A percentile compares a stretch with the other conserved stretches of the same genome.
Conservation (phyloP, 2,113 vertebrate genomes). For the Plecturocebus donacophilus region DNA sequence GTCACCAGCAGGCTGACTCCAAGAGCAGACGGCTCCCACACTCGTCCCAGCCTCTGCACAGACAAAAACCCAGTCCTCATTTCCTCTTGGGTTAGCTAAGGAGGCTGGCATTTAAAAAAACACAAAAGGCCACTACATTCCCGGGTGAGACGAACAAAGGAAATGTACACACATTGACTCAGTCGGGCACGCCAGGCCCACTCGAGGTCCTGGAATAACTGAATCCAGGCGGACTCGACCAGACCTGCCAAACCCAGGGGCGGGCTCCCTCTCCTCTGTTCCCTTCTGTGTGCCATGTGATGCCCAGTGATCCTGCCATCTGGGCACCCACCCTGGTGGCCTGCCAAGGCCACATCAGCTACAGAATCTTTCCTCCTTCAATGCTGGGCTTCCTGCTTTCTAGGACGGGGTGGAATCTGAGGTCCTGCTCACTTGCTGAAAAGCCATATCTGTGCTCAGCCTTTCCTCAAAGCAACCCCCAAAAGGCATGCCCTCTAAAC, state of each 20-base stretch:
- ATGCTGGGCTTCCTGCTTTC: not conserved
- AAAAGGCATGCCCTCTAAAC: not conserved
- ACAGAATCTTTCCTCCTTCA: not conserved
- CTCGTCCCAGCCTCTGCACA: not conserved
- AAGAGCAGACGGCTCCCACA: not conserved
- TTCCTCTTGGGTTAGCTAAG: slow-evolving; percentile 5
- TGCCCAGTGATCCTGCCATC: not conserved
- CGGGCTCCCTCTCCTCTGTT: not conserved
- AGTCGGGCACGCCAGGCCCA: not conserved
- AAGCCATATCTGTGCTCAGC: not conserved
- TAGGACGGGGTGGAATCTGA: not conserved
- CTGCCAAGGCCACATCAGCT: not conserved
- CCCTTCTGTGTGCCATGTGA: slow-evolving; percentile 13
- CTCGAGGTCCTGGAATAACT: not conserved
- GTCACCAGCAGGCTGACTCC: not conserved
- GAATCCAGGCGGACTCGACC: not conserved
- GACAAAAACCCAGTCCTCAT: not conserved
- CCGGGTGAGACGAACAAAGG: slow-evolving; percentile 22
- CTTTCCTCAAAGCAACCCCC: not conserved
- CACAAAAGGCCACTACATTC: slow-evolving; percentile 35
- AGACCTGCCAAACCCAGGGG: not conserved
- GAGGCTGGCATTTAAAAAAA: slow-evolving; percentile 53
- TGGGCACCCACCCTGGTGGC: not conserved
- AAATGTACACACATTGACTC: not conserved
- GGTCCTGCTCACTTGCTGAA: not conserved